Base-by-base conservation (phyloP, 2,888 invertebrate species). In the Netelia inedita region DNA sequence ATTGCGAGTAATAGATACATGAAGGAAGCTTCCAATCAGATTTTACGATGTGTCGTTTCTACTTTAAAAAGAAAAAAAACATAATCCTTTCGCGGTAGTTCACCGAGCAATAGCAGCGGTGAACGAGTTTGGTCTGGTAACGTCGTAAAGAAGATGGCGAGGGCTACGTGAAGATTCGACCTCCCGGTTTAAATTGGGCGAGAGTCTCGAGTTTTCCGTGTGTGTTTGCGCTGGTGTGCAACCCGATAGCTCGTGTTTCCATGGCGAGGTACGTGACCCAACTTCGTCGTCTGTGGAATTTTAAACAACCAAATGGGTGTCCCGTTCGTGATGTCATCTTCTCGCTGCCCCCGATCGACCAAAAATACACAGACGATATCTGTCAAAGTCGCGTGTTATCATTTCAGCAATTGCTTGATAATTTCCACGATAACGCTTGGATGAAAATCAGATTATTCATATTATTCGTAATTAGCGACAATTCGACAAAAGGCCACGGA, bases 131-230 rank as follows among this genome's bases (percentile, higher is more conserved):
- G 74, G 16, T 65, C 69, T 14, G 28, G 79, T 71, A 82, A 72
- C 55, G 79, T 76, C 73, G 78, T 78, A 57, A 76, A 73, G 61
- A 41, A 82, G 69, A 72, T 11, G 50, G 53, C 19, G 69, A 46
- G 68, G 21, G 35, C 35, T 6, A 35, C 35, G 6, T 35, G 35
- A 23, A 61, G 84, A 81, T 85, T 81, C 78, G 74, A 81, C 81
- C 65, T 79, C 68, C 14, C 8, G 61, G 72, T 75, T 85, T 79
- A 85, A 79, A 85, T 79, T 82, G 85, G 73, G 43, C 79, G 55
- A 72, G 79, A 75, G 41, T 21, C 71, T 50, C n/a, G 65, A 55
- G 53, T 55, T 35, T 46, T 21, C 69, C 46, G 46, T 46, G 14
- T 46, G 46, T 46, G 46, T 14, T 10, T 14, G 46, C 2, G 14